These are phyloP conservation scores for Drosophila truncata DNA, from an alignment of 1,140 invertebrate genomes.

Conservation along the genomic window DNA sequence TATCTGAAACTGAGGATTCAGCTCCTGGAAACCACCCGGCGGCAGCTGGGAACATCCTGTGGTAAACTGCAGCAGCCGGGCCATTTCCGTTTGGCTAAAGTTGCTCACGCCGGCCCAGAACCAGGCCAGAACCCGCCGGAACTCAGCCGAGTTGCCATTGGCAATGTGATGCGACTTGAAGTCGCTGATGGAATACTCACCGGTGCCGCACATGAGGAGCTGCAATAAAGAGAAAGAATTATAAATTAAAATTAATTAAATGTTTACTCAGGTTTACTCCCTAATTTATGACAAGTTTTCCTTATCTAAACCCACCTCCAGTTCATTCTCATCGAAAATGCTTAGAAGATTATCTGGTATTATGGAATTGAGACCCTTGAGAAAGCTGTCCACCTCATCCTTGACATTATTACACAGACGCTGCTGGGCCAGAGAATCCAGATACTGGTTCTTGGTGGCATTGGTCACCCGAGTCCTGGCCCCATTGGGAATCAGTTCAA, in stretches of 20 bases:
- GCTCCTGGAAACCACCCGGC: conserved; percentile 94
- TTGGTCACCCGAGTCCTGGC: conserved; percentile 86
- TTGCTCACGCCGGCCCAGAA: conserved; percentile 97
- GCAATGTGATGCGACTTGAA: conserved; percentile 95
- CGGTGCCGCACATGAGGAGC: conserved; percentile 96
- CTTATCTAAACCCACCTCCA: conserved; percentile 89
- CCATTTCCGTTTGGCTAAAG: conserved; percentile 97
- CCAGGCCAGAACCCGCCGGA: conserved; percentile 94
- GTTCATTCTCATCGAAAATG: conserved; percentile 98
- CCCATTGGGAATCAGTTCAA: conserved; percentile 92
- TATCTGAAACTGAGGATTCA: conserved; percentile 96
- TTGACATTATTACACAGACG: conserved; percentile 92
- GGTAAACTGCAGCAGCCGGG: conserved; percentile 96
- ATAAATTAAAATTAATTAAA: not conserved
- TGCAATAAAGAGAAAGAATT: conserved; percentile 72
- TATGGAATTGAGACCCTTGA: conserved; percentile 95
- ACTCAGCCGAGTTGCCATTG: conserved; percentile 93
- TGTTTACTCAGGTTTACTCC: not conserved
- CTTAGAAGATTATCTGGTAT: conserved; percentile 96
- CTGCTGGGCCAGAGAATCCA: conserved; percentile 96
- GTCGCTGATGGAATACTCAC: conserved; percentile 96
- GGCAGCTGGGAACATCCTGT: conserved; percentile 96
- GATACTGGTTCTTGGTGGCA: conserved; percentile 87
- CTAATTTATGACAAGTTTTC: too few relatives aligned
- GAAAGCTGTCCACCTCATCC: conserved; percentile 94